Percentiles rank a stretch among this genome's conserved stretches.
Evolutionary conservation across 2,888 invertebrate genomes (phyloP).

Genomic region (Phaedon cochleariae): DNA sequence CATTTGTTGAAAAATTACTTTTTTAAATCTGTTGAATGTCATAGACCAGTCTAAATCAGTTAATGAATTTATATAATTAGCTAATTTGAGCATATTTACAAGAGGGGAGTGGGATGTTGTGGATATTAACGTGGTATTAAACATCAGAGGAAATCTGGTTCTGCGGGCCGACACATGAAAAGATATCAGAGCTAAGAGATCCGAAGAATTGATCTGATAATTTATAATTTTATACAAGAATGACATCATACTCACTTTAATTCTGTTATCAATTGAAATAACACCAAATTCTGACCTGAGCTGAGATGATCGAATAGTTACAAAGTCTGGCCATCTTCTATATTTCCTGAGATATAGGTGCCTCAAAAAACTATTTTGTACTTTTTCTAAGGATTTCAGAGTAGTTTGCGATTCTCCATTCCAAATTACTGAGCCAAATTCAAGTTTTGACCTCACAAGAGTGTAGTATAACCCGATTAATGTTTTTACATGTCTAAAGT

Average conservation of each 20-base stretch:
- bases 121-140: neutral
- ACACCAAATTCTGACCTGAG: neutral
- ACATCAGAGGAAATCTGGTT: constrained; percentile 7
- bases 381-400: constrained; percentile 1
- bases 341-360: neutral
- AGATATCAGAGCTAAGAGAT: constrained; percentile 1
- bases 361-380: neutral
- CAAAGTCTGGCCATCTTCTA: neutral
- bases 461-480: neutral
- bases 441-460: neutral
- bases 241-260: neutral
- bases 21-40: neutral
- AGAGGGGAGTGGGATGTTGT: neutral
- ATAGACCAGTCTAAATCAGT: neutral
- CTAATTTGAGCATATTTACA: neutral
- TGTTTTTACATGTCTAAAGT: neutral
- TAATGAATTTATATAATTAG: neutral
- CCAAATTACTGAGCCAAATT: neutral
- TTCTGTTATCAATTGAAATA: neutral
- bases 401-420: neutral
- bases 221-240: constrained; percentile 1
- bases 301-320: neutral
- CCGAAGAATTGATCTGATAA: neutral
- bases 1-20: neutral
- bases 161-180: neutral